Base-by-base conservation (phyloP, 2,113 vertebrate genomes). In the Notarius lentiginosus region DNA sequence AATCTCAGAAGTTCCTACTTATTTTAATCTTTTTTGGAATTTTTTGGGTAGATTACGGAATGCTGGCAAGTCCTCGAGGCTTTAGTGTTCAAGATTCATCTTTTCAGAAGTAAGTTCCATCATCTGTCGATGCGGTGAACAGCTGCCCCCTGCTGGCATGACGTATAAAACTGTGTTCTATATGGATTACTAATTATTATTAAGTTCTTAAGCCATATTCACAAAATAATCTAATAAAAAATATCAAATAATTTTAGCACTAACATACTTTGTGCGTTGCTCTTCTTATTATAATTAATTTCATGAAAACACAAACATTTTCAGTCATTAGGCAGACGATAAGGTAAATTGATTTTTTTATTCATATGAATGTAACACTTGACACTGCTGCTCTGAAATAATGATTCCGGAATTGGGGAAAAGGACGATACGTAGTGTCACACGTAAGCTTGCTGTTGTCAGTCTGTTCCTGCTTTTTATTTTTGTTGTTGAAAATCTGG, bases 31-130 rank as follows among this genome's bases (percentile, higher is more conserved):
- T 66, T 66, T 80, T 41, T 22, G 53, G 49, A 76, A 15, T 79
- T 47, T 75, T 65, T 7, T 68, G 22, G 60, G 5, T 60, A 92
- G 92, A 91, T 87, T 91, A 92, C 27, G 73, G 84, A 61, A 47
- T 87, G 15, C 89, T 90, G 18, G 53, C 81, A 49, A 88, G 79
- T 79, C 79, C 86, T 14, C 86, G 88, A 79, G 86, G 70, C 70
- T 91, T 88, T 53, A 75, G 89, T n/a, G 86, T 86, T 85, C 89
- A 87, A 15, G 90, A 90, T 68, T 89, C 88, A 2, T 80, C 88
- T 7, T 90, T 86, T 77, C 92, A 91, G 77, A 93, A 91, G 92
- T 93, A 88, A 92, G 92, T 91, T 41, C 34, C 51, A 85, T 75
- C 34, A 75, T 8, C 7, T 58, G 12, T 2, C 72, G 14, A 63